Evolutionary conservation across 2,797 vertebrate genomes (phyloP).

Genomic region (Amblyraja radiata): DNA sequence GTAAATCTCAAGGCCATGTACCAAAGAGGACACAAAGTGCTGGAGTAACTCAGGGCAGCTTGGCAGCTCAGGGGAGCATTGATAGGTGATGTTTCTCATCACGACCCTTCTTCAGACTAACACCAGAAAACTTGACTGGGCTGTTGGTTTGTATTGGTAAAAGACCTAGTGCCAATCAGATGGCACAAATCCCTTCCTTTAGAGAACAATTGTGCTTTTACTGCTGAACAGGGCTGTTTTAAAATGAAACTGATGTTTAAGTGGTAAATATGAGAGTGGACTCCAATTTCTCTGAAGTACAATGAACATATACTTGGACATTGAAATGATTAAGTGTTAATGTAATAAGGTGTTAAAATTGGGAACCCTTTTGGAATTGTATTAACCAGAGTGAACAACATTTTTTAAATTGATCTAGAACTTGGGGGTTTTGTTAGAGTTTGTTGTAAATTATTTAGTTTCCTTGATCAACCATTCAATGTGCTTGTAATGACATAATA

Average conservation of each 20-base stretch:
- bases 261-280: background rate
- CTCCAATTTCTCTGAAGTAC: background rate
- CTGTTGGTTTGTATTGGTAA: background rate
- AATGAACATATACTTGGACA: background rate
- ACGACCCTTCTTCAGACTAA: no score
- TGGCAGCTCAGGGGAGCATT: no score
- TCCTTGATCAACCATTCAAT: background rate
- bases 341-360: background rate
- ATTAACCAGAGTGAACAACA: background rate
- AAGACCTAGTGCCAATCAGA: background rate
- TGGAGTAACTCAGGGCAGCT: no score
- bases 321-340: background rate
- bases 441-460: background rate
- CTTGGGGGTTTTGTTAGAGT: no score
- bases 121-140: background rate
- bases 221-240: background rate
- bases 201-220: background rate
- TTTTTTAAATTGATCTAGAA: background rate
- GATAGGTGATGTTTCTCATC: no score
- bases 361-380: background rate
- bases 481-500: background rate
- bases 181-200: background rate
- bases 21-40: no score
- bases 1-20: background rate
- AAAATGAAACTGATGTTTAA: background rate